phyloP scores from a whole-genome alignment of 2,113 vertebrate species.

The Trichomycterus rosablanca region DNA sequence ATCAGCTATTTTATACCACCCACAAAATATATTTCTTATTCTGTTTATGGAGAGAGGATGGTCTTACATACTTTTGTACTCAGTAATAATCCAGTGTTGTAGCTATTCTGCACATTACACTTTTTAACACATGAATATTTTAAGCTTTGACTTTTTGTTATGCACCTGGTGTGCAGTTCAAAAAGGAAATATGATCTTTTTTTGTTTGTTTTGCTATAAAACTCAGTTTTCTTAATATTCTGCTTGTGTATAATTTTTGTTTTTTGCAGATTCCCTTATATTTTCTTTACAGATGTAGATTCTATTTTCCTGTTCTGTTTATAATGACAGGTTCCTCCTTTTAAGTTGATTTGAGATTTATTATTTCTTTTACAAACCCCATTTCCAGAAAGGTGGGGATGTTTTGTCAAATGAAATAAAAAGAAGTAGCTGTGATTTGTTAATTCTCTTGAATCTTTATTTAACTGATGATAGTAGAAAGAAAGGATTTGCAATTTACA shows the following conservation, averaged over 20 bases:
- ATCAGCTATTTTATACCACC: constrained; percentile 17
- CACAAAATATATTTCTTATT: constrained; percentile 26
- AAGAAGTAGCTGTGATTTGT: too few relatives aligned
- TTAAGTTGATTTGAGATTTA: constrained; percentile 21
- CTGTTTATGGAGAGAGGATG: constrained; percentile 66
- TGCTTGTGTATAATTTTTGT: constrained; percentile 28
- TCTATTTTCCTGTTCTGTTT: constrained; percentile 27
- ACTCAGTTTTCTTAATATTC: constrained; percentile 41
- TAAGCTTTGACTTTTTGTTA: constrained; percentile 49
- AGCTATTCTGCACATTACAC: constrained; percentile 43
- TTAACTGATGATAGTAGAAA: too few relatives aligned
- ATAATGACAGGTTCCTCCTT: constrained; percentile 2
- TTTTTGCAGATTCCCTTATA: constrained; percentile 17
- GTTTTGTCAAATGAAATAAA: too few relatives aligned
- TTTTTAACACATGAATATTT: constrained; percentile 32
- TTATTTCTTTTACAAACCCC: constrained; percentile 25
- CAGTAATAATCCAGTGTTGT: constrained; percentile 39
- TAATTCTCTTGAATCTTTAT: too few relatives aligned
- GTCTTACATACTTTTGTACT: constrained; percentile 51
- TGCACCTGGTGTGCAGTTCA: constrained; percentile 72
- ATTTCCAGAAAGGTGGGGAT: too few relatives aligned
- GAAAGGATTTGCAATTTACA: too few relatives aligned
- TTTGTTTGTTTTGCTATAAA: constrained; percentile 42
- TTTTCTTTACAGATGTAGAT: constrained; percentile 36
- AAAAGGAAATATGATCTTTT: constrained; percentile 44